Evolutionary conservation across 2,888 invertebrate genomes (phyloP).

Genomic region (Anagyrus pseudococci): DNA sequence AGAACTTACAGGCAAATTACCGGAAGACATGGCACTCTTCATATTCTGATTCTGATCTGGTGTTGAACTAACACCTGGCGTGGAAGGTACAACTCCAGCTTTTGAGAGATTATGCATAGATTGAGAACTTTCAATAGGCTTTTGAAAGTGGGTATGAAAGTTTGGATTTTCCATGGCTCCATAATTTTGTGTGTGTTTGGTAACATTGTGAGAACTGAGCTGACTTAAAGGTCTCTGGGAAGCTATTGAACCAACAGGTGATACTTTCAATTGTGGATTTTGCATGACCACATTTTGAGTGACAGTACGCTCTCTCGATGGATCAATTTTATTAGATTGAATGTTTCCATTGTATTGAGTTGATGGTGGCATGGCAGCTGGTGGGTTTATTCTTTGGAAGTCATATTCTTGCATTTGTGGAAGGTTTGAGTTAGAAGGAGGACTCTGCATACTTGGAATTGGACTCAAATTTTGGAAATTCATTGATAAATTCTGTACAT

Average conservation of each 20-base stretch:
- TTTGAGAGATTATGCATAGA: conserved; percentile 61
- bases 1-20: conserved; percentile 53
- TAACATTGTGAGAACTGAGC: conserved; percentile 58
- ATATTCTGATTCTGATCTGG: conserved; percentile 69
- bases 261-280: conserved; percentile 58
- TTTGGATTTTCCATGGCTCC: conserved; percentile 49
- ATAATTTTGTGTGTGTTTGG: conserved; percentile 56
- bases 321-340: conserved; percentile 47
- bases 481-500: conserved; percentile 54
- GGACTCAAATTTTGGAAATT: conserved; percentile 61
- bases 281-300: conserved; percentile 52
- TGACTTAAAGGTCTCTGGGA: conserved; percentile 63
- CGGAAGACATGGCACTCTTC: conserved; percentile 63
- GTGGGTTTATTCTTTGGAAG: conserved; percentile 54
- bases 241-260: conserved; percentile 65
- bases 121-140: conserved; percentile 59
- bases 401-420: conserved; percentile 54
- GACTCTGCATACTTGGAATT: conserved; percentile 53
- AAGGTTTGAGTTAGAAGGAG: conserved; percentile 48
- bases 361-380: conserved; percentile 44
- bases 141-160: conserved; percentile 54
- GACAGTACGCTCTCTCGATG: conserved; percentile 49
- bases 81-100: conserved; percentile 44
- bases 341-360: conserved; percentile 56
- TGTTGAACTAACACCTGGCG: conserved; percentile 47